A percentile compares a stretch with the other conserved stretches of the same genome.
phyloP scores from a whole-genome alignment of 1,140 invertebrate species.

The Diuraphis noxia region DNA sequence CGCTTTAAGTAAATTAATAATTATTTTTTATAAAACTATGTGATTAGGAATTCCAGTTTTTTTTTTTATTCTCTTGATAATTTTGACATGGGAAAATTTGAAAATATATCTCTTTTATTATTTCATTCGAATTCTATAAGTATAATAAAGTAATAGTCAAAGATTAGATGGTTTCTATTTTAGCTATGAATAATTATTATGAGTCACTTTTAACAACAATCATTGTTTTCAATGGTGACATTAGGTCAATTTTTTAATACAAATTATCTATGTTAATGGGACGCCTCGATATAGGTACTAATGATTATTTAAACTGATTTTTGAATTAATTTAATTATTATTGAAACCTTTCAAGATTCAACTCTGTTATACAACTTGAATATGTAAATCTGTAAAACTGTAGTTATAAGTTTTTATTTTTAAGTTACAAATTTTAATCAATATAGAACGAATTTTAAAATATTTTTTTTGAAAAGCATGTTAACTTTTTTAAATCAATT shows the following conservation, averaged over 20 bases:
- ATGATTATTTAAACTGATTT: not conserved
- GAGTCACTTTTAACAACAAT: not conserved
- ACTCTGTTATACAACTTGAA: not conserved
- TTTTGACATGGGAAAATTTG: not conserved
- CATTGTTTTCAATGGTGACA: not conserved
- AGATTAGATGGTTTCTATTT: not conserved
- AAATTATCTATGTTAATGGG: not conserved
- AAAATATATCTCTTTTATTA: not conserved
- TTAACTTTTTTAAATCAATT: not conserved
- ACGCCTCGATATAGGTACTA: too few relatives aligned
- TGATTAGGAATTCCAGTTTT: not conserved
- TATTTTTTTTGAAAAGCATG: not conserved
- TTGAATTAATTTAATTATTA: too few relatives aligned
- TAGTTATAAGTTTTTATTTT: not conserved
- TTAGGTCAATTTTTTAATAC: not conserved
- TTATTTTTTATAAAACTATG: not conserved
- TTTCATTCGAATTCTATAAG: not conserved
- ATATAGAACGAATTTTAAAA: not conserved
- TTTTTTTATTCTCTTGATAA: not conserved
- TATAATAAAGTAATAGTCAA: not conserved
- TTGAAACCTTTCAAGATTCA: not conserved
- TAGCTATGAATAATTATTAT: not conserved
- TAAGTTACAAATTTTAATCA: not conserved
- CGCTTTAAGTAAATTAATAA: not conserved
- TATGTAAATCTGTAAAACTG: not conserved